Evolutionary conservation across 1,140 invertebrate genomes (phyloP), one percentile per base, ranked within the genome.

Genomic region (Belonocnema kinseyi): DNA sequence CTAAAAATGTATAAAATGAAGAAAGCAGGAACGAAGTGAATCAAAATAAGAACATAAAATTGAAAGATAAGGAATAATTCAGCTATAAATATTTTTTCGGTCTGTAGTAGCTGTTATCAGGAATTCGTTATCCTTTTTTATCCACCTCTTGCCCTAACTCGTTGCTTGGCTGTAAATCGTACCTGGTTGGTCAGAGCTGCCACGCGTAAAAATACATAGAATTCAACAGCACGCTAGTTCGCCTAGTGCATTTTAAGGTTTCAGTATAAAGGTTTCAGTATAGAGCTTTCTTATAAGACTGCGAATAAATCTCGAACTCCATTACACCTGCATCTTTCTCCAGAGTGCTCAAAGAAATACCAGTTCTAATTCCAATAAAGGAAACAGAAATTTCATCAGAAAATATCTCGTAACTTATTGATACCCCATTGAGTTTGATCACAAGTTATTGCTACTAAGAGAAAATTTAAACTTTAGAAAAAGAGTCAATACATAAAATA

Each of bases 181-280:
- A n/a, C 61, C 40, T 66, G 21, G 16, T 46, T 66, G 61, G 61
- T 26, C 26, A 33, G 16, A 66, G 61, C 61, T 40, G 33, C 33
- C 61, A 66, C 61, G 61, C 61, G 61, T 66, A 40, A 40, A 66
- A 66, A 66, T 66, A 66, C 61, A 66, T 26, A n/a, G 61, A 33
- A 66, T 66, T 66, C 61, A 33, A 66, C 13, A 40, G n/a, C 21
- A 40, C 10, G 33, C 54, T 40, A 14, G 61, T 40, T 66, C 33
- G 14, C 61, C 26, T 66, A 66, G 61, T 66, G 61, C 26, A 66
- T 66, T 66, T 66, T 66, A 66, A 66, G 61, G 26, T 26, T 61
- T 56, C 7, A 21, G 54, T 19, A 33, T 33, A 56, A 17, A 10
- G 17, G 33, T n/a, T 13, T 56, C 7, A 56, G 54, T 19, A 33